A percentile compares a stretch with the other conserved stretches of the same genome.
phyloP scores from a whole-genome alignment of 2,113 vertebrate species.

The Megatriorchis doriae region DNA sequence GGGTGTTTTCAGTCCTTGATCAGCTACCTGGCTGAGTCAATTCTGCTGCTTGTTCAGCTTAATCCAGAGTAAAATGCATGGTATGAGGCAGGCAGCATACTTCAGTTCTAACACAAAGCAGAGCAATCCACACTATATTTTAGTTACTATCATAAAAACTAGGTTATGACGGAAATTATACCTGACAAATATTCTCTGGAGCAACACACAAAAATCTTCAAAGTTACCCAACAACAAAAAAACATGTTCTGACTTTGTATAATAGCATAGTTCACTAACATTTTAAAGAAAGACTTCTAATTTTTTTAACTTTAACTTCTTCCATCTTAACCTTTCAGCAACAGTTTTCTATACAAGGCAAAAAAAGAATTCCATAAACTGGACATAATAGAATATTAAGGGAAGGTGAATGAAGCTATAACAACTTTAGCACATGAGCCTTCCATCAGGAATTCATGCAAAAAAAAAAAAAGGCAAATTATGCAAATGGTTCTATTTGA shows the following conservation, averaged over 20 bases:
- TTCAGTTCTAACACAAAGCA: not conserved
- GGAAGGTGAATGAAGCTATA: not conserved
- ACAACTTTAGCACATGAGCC: not conserved
- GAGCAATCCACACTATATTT: not conserved
- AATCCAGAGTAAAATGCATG: not conserved
- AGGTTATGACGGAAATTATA: not conserved
- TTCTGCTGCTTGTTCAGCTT: not conserved
- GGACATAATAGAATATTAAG: not conserved
- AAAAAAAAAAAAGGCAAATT: not conserved
- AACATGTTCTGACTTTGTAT: not conserved
- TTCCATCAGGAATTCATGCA: not conserved
- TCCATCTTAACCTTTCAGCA: not conserved
- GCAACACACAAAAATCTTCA: not conserved
- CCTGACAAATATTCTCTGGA: not conserved
- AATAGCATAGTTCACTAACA: not conserved
- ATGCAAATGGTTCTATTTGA: not conserved
- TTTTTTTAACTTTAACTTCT: not conserved
- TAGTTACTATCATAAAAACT: not conserved
- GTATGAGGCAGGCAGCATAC: not conserved
- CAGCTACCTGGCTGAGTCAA: not conserved
- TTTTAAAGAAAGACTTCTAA: not conserved
- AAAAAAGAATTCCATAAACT: not conserved
- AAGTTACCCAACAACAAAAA: not conserved
- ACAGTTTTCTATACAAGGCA: not conserved
- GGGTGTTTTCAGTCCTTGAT: not conserved